These are phyloP conservation scores for Pogona vitticeps DNA, from an alignment of 2,113 vertebrate genomes.

Conservation along the genomic window DNA sequence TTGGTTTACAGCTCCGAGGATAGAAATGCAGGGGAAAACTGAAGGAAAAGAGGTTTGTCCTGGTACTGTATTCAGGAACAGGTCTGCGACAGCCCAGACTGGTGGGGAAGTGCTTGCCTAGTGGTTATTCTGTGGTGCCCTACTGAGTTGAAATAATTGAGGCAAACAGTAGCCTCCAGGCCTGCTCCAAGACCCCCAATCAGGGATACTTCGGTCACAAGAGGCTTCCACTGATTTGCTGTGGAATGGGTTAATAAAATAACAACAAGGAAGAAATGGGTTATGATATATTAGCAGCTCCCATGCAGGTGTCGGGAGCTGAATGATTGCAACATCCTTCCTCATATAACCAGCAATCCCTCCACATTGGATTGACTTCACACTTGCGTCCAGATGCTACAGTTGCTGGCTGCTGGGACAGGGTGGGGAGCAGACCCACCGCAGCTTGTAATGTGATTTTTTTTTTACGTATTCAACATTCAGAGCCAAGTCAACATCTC, in stretches of 20 bases:
- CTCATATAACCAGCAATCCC: slow-evolving; percentile 37
- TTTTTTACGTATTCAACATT: accelerated
- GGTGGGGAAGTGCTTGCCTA: too few relatives aligned
- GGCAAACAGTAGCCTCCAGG: background rate
- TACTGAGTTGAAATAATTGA: too few relatives aligned
- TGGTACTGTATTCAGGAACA: background rate
- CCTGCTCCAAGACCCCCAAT: background rate
- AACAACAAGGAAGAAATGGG: background rate
- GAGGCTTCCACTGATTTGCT: background rate
- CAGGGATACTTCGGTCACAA: background rate
- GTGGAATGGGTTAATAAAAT: slow-evolving; percentile 54
- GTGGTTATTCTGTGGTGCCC: background rate
- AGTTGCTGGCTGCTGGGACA: accelerated
- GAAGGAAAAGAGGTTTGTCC: too few relatives aligned
- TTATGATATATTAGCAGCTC: slow-evolving; percentile 46
- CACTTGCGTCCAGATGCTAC: slow-evolving; percentile 68
- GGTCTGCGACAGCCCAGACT: background rate
- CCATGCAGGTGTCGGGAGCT: slow-evolving; percentile 62
- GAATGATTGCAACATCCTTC: slow-evolving; percentile 50
- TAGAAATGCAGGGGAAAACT: too few relatives aligned
- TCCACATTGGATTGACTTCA: slow-evolving; percentile 60
- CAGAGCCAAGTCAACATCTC: accelerated
- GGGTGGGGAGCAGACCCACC: slow-evolving; percentile 20
- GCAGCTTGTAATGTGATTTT: background rate
- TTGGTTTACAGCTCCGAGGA: too few relatives aligned